Evolutionary conservation across 2,113 vertebrate species (phyloP).

Genomic region (Ondatra zibethicus): DNA sequence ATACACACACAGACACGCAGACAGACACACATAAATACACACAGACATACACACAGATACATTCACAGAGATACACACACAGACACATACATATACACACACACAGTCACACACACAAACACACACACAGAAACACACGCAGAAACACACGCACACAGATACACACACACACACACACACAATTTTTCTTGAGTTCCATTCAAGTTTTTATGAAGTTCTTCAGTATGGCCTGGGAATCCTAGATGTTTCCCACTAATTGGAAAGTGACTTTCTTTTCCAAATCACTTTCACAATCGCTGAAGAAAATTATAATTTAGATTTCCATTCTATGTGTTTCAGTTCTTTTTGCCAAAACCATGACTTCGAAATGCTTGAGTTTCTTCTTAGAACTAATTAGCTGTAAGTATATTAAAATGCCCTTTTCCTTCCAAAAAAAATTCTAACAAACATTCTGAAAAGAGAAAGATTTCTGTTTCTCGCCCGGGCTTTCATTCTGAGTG

Average conservation of each 20-base stretch:
- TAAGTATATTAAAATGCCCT: constrained; percentile 65
- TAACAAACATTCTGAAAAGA: neutral
- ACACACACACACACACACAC: neutral
- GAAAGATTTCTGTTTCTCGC: neutral
- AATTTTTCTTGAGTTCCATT: neutral
- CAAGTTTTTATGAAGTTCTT: constrained; percentile 44
- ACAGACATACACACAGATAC: too few species aligned
- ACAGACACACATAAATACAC: too few species aligned
- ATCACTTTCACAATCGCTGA: constrained; percentile 47
- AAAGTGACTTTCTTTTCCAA: constrained; percentile 30
- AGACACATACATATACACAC: neutral
- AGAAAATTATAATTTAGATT: constrained; percentile 68
- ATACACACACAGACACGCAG: too few species aligned
- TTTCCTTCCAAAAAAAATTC: constrained; percentile 35
- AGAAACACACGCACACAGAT: neutral
- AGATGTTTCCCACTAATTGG: constrained; percentile 61
- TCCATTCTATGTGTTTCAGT: constrained; percentile 29
- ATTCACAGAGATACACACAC: neutral
- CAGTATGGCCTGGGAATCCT: constrained; percentile 41
- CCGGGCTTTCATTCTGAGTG: neutral
- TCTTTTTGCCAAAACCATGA: constrained; percentile 70
- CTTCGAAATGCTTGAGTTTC: constrained; percentile 70
- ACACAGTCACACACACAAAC: neutral
- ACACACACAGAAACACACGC: neutral
- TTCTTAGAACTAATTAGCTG: constrained; percentile 72